Base-by-base conservation (phyloP, 64 coral and sea anemone species). In the Dendronephthya gigantea region DNA sequence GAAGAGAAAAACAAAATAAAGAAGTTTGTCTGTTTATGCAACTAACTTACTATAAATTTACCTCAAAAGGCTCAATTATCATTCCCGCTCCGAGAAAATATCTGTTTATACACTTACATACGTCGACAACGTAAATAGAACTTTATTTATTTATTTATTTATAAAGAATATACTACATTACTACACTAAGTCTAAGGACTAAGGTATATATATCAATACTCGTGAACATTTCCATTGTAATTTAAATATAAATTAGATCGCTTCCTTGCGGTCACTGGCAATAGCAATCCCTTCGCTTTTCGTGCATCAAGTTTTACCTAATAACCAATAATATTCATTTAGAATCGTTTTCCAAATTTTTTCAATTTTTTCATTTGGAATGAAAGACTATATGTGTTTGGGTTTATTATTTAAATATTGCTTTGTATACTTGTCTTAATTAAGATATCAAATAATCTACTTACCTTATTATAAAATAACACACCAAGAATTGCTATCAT, bases 391-490 rank as follows among this genome's bases (percentile, higher is more conserved):
- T n/a, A n/a, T n/a, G n/a, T n/a, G n/a, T n/a, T n/a, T n/a, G n/a
- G n/a, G n/a, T n/a, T n/a, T n/a, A n/a, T n/a, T n/a, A n/a, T n/a
- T n/a, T n/a, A 30, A 66, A 22, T 66, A 30, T 66, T n/a, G 29
- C n/a, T n/a, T n/a, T 66, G 29, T 66, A n/a, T 15, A 66, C 58
- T n/a, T 66, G 19, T n/a, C 2, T 22, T 66, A n/a, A n/a, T 66
- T n/a, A 66, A 22, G 19, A 58, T 35, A 37, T 14, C 25, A 49
- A 1, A 23, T 50, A 1, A 84, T 23, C 7, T 14, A 86, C 91
- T 85, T 39, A 98, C 94, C 94, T 98, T 98, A 82, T 98, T 98
- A 76, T 98, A 98, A 12, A 88, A 89, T 22, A 98, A 82, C 1
- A 98, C 94, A 49, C 94, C 94, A 84, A 98, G 51, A 58, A 98